Conservation (phyloP, 92 coral and sea anemone genomes). For the Porites divaricata region DNA sequence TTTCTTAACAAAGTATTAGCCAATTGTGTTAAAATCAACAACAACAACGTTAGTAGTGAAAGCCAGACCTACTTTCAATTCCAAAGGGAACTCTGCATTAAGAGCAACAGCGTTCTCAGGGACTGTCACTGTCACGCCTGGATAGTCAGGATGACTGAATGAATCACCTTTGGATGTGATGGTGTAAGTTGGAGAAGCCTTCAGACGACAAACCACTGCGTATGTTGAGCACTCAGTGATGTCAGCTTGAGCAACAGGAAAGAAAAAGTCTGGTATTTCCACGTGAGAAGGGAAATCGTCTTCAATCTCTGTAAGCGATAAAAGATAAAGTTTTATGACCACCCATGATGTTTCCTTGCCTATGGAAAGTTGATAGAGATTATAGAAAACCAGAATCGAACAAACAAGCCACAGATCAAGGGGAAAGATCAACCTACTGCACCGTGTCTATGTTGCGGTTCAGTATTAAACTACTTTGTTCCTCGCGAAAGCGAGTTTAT, state of each 20-base stretch:
- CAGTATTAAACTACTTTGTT: too few relatives aligned
- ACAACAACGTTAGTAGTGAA: too few relatives aligned
- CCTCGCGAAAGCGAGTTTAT: too few relatives aligned
- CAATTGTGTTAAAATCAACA: too few relatives aligned
- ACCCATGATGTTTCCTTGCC: too few relatives aligned
- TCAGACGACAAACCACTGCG: slow-evolving; percentile 36
- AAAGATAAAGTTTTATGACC: too few relatives aligned
- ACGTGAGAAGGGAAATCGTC: slow-evolving; percentile 15
- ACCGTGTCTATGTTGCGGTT: too few relatives aligned
- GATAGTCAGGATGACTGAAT: slow-evolving; percentile 31
- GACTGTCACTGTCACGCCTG: slow-evolving; percentile 4
- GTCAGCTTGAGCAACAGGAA: slow-evolving; percentile 32
- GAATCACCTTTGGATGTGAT: slow-evolving; percentile 23
- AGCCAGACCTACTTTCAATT: neutral
- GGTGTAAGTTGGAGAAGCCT: slow-evolving; percentile 4
- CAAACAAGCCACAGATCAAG: too few relatives aligned
- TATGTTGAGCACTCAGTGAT: slow-evolving; percentile 26
- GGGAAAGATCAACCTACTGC: too few relatives aligned
- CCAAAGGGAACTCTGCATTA: slow-evolving; percentile 7
- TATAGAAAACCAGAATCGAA: too few relatives aligned
- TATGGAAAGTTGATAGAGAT: too few relatives aligned
- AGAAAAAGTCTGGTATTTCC: slow-evolving; percentile 1
- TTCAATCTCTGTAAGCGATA: slow-evolving; percentile 9
- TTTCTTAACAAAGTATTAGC: too few relatives aligned
- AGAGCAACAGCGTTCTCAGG: slow-evolving; percentile 25